phyloP scores from a whole-genome alignment of 2,888 invertebrate genomes.

The Agelastica alni region DNA sequence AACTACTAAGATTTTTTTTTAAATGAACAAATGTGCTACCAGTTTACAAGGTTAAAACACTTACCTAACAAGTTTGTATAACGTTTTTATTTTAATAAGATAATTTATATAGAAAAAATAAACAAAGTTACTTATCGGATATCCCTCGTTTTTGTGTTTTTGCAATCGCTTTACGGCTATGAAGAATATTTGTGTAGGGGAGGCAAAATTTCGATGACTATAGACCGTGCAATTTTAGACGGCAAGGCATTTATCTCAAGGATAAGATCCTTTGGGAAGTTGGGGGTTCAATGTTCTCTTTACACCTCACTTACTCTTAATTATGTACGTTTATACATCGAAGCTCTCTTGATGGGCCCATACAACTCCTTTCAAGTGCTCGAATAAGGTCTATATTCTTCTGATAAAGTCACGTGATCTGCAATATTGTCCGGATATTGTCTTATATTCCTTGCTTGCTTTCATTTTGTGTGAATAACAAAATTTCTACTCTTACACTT shows the following conservation, averaged over 20 bases:
- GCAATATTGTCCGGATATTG: slow-evolving; percentile 5
- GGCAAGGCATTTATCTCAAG: slow-evolving; percentile 46
- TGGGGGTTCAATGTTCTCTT: slow-evolving; percentile 49
- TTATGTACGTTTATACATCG: slow-evolving; percentile 48
- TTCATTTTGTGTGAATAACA: background rate
- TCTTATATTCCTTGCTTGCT: background rate
- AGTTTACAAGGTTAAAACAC: too few species aligned
- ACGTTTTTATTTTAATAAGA: too few species aligned
- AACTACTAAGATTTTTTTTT: too few species aligned
- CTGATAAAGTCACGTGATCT: background rate
- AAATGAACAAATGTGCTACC: too few species aligned
- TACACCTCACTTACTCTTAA: slow-evolving; percentile 55
- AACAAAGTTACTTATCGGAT: background rate
- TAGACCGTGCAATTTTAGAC: slow-evolving; percentile 41
- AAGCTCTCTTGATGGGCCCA: slow-evolving; percentile 25
- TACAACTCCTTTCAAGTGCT: slow-evolving; percentile 22
- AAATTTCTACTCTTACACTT: background rate
- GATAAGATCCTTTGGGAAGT: slow-evolving; percentile 50
- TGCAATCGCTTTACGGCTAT: slow-evolving; percentile 21
- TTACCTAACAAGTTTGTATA: too few species aligned
- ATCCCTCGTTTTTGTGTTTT: slow-evolving; percentile 16
- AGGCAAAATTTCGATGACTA: slow-evolving; percentile 18
- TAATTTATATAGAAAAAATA: too few species aligned
- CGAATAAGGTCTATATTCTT: slow-evolving; percentile 18
- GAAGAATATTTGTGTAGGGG: slow-evolving; percentile 32